These are phyloP conservation scores for Cinclus mexicanus DNA, from an alignment of 2,113 vertebrate genomes.

Conservation along the genomic window DNA sequence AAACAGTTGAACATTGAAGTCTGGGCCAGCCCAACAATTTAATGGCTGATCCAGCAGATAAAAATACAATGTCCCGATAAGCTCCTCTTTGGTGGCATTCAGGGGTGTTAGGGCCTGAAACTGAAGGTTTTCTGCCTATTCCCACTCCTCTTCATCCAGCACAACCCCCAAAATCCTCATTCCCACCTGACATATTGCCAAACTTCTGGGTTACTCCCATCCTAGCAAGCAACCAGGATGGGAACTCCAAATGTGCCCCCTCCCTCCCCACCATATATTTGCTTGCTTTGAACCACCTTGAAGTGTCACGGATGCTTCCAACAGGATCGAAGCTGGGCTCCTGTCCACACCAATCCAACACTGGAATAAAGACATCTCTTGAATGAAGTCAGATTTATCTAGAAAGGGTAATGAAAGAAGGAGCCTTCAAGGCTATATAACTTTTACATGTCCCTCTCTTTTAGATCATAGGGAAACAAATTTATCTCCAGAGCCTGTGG, in stretches of 20 bases:
- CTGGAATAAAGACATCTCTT: conserved; percentile 51
- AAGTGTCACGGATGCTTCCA: conserved; percentile 22
- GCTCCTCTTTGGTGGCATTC: neutral
- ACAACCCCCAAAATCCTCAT: neutral
- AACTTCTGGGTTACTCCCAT: neutral
- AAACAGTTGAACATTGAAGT: neutral
- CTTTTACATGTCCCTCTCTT: neutral
- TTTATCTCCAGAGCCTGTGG: neutral
- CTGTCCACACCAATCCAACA: neutral
- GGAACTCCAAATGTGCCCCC: neutral
- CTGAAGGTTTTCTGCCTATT: neutral
- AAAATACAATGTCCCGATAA: neutral
- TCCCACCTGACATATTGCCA: neutral
- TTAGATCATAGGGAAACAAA: neutral
- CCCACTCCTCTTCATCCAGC: neutral
- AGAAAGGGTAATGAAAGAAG: neutral
- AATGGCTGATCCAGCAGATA: neutral
- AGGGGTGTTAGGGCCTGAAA: neutral
- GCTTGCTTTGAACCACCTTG: neutral
- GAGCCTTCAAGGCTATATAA: neutral
- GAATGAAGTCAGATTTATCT: neutral
- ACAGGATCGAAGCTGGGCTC: neutral
- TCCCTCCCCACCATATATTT: neutral
- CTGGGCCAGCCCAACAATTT: neutral
- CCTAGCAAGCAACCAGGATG: neutral